Evolutionary conservation across 1,140 invertebrate genomes (phyloP).

Genomic region (Streblospio benedicti): DNA sequence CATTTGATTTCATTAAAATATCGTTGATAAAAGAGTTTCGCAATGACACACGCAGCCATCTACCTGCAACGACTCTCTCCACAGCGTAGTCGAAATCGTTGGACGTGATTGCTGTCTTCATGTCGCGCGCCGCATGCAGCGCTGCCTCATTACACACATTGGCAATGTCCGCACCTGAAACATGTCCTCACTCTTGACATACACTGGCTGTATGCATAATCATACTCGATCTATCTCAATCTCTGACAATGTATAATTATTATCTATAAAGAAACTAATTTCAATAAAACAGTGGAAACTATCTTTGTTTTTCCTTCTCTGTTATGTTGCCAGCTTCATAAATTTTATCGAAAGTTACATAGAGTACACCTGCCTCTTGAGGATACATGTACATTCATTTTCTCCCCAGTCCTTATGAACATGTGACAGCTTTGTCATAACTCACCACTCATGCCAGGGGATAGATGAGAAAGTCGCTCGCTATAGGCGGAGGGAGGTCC

Average conservation of each 20-base stretch:
- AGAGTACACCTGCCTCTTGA: too few species aligned
- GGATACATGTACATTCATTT: too few species aligned
- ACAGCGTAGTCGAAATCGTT: slow-evolving; percentile 98
- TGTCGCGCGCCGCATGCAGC: slow-evolving; percentile 87
- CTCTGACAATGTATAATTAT: slow-evolving; percentile 52
- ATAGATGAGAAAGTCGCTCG: slow-evolving; percentile 64
- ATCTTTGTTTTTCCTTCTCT: too few species aligned
- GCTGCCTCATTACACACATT: slow-evolving; percentile 99
- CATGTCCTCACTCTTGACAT: background rate
- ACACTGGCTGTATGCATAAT: background rate
- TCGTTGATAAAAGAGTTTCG: too few species aligned
- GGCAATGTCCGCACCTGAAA: slow-evolving; percentile 84
- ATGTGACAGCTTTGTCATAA: too few species aligned
- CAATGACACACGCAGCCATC: too few species aligned
- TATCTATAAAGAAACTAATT: slow-evolving; percentile 80
- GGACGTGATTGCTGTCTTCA: slow-evolving; percentile 66
- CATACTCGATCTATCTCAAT: slow-evolving; percentile 46
- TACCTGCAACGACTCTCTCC: slow-evolving; percentile 88
- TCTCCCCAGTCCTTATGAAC: too few species aligned
- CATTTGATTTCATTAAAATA: too few species aligned
- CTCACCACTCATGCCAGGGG: slow-evolving; percentile 77
- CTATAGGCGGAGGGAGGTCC: slow-evolving; percentile 48
- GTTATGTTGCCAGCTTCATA: too few species aligned
- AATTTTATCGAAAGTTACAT: too few species aligned
- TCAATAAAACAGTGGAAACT: background rate